Evolutionary conservation across 2,113 vertebrate species (phyloP), one percentile per base, ranked within the genome.

Genomic region (Esox niger): DNA sequence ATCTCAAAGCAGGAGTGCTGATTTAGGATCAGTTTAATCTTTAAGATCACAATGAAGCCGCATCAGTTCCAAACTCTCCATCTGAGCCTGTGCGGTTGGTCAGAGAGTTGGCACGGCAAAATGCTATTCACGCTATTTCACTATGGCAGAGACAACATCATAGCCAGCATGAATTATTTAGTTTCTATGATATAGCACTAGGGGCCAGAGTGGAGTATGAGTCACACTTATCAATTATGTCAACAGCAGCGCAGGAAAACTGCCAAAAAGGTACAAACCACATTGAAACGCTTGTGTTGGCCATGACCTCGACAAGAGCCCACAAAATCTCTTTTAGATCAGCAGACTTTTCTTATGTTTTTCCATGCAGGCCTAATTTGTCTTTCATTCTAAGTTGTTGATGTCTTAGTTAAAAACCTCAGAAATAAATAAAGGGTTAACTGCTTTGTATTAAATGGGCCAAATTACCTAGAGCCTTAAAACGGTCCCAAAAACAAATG

Each of bases 151-250:
- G 75, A 68, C 56, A 64, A 64, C 73, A 80, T 83, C 70, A 78
- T 20, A 74, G 73, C 25, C 56, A 61, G 58, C 56, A 84, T 88
- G 74, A 66, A 88, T 85, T 82, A 86, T 90, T 84, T 25, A 85
- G 70, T 64, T 80, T 72, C 55, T 66, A 69, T 73, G 70, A 79
- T 76, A 80, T 70, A 79, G 69, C 82, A 80, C 74, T 64, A 38
- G 69, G 76, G 76, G 70, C 23, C 13, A 15, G 17, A 15, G 58
- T 59, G 66, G 65, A 70, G 64, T 71, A 70, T 73, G 82, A 83
- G 70, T 83, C 73, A 72, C 68, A 33, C 68, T 72, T 76, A 85
- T 84, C 71, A 78, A 67, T 71, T 64, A 69, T 79, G 71, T 76
- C 65, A 76, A 69, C 47, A 9, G 15, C 67, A 59, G 68, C 38